Base-by-base conservation (phyloP, 2,888 invertebrate species). In the Leuctra nigra region DNA sequence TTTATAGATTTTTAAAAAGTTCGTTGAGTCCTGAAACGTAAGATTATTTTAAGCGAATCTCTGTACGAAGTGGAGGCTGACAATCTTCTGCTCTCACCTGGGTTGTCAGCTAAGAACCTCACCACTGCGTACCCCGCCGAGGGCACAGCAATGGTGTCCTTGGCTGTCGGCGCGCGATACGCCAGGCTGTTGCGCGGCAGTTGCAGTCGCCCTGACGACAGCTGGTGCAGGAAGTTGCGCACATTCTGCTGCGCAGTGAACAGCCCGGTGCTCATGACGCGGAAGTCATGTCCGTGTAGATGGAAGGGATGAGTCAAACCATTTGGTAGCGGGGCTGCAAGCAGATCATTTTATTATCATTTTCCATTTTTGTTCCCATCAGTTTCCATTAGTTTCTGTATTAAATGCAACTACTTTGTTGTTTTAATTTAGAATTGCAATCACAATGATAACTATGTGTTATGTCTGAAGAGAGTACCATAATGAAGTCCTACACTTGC, bases 91-190 rank as follows among this genome's bases (percentile, higher is more conserved):
- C n/a, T n/a, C 57, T 57, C 61, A 71, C 72, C 72, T 60, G 69
- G 69, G 57, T 72, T 72, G 22, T 65, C 61, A 4, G 72, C 71
- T 13, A 63, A 56, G 60, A 72, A 71, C 16, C 70, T 61, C 7
- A 72, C 62, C 16, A 71, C 63, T 0, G 69, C 66, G 53, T 68
- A 72, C 0, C 72, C 72, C 3, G 70, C 70, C 54, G 70, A 69
- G 11, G 72, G 72, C 2, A 71, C 68, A 20, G 69, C 67, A 13
- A 71, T 67, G 0, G 71, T 71, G 61, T 72, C 72, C 58, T 72
- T 72, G 24, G 63, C 44, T 2, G 70, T 66, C 0, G 72, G 65
- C 9, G 62, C 61, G 38, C 61, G 54, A 11, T 67, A 62, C 18
- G 50, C 35, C 66, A 68, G 23, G 69, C 60, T 20, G 35, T 50